Evolutionary conservation across 2,113 vertebrate genomes (phyloP).

Genomic region (Raja brachyura): DNA sequence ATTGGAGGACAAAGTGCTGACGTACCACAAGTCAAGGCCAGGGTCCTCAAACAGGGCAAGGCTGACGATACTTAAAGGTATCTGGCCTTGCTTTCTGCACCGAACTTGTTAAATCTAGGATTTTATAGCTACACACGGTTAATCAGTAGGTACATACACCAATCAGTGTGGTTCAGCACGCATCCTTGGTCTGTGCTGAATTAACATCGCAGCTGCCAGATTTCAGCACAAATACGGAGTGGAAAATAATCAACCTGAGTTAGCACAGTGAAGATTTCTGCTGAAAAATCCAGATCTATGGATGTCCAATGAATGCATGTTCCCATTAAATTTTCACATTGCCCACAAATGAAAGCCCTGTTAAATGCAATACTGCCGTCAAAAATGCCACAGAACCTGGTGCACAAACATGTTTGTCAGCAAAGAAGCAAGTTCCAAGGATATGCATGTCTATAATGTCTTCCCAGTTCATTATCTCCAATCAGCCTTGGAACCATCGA

Average conservation of each 20-base stretch:
- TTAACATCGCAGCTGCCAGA: background rate
- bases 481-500: background rate
- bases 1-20: slow-evolving; percentile 10
- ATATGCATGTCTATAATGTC: background rate
- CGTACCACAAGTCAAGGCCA: slow-evolving; percentile 22
- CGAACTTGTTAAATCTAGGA: background rate
- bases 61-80: background rate
- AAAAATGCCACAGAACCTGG: background rate
- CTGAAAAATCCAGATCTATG: background rate
- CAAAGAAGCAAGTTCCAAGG: background rate
- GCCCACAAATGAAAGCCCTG: background rate
- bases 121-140: background rate
- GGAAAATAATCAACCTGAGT: background rate
- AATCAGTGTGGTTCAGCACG: background rate
- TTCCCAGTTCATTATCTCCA: background rate
- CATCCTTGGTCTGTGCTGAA: background rate
- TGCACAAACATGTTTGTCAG: background rate
- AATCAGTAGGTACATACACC: background rate
- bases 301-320: background rate
- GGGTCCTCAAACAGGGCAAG: slow-evolving; percentile 27
- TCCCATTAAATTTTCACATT: background rate
- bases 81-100: background rate
- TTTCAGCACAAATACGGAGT: background rate
- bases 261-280: background rate
- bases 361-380: background rate